Conservation (phyloP, 2,113 vertebrate genomes). For the Riparia riparia region DNA sequence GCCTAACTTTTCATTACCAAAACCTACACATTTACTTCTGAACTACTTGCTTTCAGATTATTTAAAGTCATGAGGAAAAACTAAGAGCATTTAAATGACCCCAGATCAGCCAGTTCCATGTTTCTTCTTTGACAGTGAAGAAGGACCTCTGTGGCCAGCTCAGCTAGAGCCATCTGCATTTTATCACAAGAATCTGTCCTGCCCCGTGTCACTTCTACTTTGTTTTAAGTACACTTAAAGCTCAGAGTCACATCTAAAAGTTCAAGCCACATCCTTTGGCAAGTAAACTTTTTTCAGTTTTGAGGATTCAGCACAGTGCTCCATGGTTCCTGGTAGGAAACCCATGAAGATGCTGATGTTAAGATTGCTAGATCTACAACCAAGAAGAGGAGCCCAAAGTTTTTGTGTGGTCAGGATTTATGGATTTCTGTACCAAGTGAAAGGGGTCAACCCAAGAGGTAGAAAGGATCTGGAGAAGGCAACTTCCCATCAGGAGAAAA, state of each 20-base stretch:
- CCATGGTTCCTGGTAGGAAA: background rate
- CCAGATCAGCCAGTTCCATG: background rate
- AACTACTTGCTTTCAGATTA: background rate
- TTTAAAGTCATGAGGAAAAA: background rate
- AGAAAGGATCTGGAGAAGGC: background rate
- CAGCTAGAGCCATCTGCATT: background rate
- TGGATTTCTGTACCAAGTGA: background rate
- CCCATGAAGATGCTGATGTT: background rate
- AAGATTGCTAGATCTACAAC: background rate
- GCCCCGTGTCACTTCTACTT: background rate
- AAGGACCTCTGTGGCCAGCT: background rate
- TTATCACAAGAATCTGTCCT: background rate
- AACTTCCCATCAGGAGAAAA: background rate
- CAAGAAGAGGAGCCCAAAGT: background rate
- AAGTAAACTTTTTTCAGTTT: background rate
- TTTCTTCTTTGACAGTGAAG: background rate
- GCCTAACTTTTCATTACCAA: background rate
- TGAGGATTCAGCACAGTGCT: background rate
- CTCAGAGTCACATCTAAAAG: background rate
- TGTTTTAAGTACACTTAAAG: background rate
- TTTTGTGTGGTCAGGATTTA: background rate
- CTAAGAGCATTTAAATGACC: background rate
- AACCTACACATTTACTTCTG: background rate
- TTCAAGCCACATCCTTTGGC: background rate
- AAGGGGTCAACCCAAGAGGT: rapidly evolving